Conservation (phyloP, 2,888 invertebrate species). For the Argyresthia albistria region DNA sequence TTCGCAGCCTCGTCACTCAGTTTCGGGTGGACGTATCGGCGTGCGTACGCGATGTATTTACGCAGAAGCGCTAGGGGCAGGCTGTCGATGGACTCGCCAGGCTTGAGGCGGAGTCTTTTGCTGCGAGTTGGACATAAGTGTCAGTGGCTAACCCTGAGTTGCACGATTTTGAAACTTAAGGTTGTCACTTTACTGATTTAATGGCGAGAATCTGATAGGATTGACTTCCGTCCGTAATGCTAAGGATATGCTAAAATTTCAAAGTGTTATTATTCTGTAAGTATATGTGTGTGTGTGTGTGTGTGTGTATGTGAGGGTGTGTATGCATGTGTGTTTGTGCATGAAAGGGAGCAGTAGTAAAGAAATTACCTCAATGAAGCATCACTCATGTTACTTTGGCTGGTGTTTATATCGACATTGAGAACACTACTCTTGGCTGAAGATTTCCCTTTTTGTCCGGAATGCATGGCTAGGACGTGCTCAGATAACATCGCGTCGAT, state of each 20-base stretch:
- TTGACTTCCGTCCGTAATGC: too few relatives aligned
- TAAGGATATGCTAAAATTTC: too few relatives aligned
- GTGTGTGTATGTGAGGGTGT: too few relatives aligned
- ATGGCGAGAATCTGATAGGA: too few relatives aligned
- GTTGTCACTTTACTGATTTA: too few relatives aligned
- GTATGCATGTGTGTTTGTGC: too few relatives aligned
- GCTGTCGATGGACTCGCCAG: constrained; percentile 77
- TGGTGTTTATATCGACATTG: constrained; percentile 30
- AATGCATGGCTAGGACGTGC: constrained; percentile 86
- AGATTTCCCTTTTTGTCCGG: constrained; percentile 46
- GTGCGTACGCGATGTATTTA: constrained; percentile 93
- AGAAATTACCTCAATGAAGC: constrained; percentile 14
- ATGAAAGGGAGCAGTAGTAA: too few relatives aligned
- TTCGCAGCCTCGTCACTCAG: constrained; percentile 80
- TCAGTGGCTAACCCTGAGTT: too few relatives aligned
- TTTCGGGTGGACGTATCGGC: constrained; percentile 88
- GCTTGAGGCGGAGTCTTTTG: constrained; percentile 70
- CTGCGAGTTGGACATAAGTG: constrained; percentile 39
- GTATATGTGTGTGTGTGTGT: too few relatives aligned
- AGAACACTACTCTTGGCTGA: constrained; percentile 18
- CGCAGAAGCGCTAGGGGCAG: constrained; percentile 84
- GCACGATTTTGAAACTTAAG: too few relatives aligned
- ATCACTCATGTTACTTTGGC: constrained; percentile 1
- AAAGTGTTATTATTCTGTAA: too few relatives aligned
- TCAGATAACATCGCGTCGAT: constrained; percentile 83